Evolutionary conservation across 92 coral and sea anemone genomes (phyloP).

Genomic region (Palythoa heliodiscus): DNA sequence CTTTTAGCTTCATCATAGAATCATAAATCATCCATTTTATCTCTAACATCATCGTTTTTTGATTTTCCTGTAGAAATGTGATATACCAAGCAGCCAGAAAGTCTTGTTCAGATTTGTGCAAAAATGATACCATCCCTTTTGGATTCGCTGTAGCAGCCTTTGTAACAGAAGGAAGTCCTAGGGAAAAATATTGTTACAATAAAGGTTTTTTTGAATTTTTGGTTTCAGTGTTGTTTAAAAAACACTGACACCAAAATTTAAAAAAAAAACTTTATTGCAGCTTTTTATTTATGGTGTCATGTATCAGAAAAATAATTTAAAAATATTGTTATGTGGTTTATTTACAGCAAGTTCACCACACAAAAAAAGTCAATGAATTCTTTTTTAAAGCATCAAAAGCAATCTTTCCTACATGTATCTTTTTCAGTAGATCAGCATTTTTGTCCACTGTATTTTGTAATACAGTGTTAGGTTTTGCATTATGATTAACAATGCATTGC

Average conservation of each 20-base stretch:
- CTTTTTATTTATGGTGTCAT: too few relatives aligned
- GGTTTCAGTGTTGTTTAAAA: too few relatives aligned
- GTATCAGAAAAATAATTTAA: too few relatives aligned
- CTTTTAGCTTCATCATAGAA: not conserved
- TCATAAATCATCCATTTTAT: not conserved
- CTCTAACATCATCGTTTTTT: not conserved
- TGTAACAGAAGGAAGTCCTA: not conserved
- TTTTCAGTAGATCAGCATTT: not conserved
- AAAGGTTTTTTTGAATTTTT: too few relatives aligned
- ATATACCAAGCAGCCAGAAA: not conserved
- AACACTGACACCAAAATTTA: too few relatives aligned
- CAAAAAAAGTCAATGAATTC: not conserved
- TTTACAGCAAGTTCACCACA: not conserved
- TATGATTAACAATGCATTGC: not conserved
- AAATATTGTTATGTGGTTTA: not conserved
- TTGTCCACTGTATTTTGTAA: not conserved
- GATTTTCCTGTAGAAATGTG: not conserved
- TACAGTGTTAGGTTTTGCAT: not conserved
- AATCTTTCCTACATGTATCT: not conserved
- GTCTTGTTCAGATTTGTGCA: not conserved
- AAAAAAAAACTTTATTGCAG: too few relatives aligned
- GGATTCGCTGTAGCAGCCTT: not conserved
- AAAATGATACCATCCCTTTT: not conserved
- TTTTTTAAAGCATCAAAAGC: not conserved
- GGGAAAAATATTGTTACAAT: not conserved